A percentile compares a stretch with the other conserved stretches of the same genome.
Evolutionary conservation across 2,888 invertebrate genomes (phyloP).

Genomic region (Phlogophora meticulosa): DNA sequence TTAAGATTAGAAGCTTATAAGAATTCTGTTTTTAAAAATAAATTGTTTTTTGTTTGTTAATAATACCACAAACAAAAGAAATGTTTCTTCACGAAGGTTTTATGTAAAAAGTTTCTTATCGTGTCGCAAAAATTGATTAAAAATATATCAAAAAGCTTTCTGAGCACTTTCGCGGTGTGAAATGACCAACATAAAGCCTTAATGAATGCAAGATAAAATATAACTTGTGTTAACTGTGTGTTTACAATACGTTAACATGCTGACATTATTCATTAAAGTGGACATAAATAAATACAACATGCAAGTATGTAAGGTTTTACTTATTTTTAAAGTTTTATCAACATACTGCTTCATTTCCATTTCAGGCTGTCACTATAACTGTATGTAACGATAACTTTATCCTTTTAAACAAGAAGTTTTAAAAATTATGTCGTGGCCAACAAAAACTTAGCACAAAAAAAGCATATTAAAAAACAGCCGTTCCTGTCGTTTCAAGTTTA

Average conservation of each 20-base stretch:
- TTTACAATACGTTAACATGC: constrained; percentile 41
- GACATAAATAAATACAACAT: constrained; percentile 13
- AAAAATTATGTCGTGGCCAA: not conserved
- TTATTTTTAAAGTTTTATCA: not conserved
- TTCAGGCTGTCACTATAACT: too few relatives aligned
- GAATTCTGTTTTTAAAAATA: constrained; percentile 14
- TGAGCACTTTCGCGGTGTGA: not conserved
- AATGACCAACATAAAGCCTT: constrained; percentile 5
- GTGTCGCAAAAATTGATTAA: constrained; percentile 3
- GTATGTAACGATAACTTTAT: not conserved
- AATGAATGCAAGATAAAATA: constrained; percentile 47
- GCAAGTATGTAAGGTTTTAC: not conserved
- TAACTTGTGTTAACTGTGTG: constrained; percentile 34
- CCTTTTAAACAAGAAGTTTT: not conserved
- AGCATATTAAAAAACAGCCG: too few relatives aligned
- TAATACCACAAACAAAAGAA: not conserved
- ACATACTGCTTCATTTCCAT: not conserved
- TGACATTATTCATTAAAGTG: constrained; percentile 38
- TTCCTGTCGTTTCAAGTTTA: too few relatives aligned
- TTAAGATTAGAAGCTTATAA: constrained; percentile 26
- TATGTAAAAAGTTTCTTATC: not conserved
- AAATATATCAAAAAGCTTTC: constrained; percentile 4
- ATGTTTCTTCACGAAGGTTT: not conserved
- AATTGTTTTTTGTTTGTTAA: not conserved
- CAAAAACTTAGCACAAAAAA: too few relatives aligned